phyloP scores from a whole-genome alignment of 2,888 invertebrate genomes.

The Eucera pruinosa region DNA sequence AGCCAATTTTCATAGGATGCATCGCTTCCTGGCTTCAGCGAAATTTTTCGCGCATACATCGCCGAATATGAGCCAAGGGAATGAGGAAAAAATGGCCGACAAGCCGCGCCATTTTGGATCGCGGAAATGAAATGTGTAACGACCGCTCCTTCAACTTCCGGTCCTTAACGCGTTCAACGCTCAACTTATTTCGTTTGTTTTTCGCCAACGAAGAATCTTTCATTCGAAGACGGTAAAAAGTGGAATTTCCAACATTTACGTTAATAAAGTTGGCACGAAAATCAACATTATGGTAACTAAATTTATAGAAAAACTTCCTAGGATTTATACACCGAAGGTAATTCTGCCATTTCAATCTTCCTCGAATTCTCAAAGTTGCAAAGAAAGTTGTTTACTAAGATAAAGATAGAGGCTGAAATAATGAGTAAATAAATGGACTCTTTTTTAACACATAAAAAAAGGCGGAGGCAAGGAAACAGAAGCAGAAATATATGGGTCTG shows the following conservation, averaged over 20 bases:
- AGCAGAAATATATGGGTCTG: too few relatives aligned
- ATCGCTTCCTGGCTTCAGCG: conserved; percentile 7
- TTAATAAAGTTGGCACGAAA: too few relatives aligned
- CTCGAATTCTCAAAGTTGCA: too few relatives aligned
- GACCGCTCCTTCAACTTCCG: background rate
- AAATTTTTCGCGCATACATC: conserved; percentile 46
- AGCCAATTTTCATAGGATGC: conserved; percentile 45
- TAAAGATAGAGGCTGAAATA: too few relatives aligned
- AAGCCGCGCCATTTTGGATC: background rate
- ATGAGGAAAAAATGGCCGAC: background rate
- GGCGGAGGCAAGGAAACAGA: too few relatives aligned
- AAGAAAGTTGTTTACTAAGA: too few relatives aligned
- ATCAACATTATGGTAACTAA: too few relatives aligned
- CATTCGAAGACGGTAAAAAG: background rate
- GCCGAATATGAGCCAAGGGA: conserved; percentile 40
- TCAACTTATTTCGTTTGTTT: conserved; percentile 30
- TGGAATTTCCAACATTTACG: background rate
- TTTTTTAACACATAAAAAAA: too few relatives aligned
- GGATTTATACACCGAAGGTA: too few relatives aligned
- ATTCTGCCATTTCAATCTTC: too few relatives aligned
- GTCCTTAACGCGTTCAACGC: conserved; percentile 14
- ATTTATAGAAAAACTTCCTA: too few relatives aligned
- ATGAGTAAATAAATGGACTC: too few relatives aligned
- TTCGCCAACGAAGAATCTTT: background rate
- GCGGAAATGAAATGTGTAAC: conserved; percentile 49